Conservation (phyloP, 2,888 invertebrate species). For the Entomobrya multifasciata region DNA sequence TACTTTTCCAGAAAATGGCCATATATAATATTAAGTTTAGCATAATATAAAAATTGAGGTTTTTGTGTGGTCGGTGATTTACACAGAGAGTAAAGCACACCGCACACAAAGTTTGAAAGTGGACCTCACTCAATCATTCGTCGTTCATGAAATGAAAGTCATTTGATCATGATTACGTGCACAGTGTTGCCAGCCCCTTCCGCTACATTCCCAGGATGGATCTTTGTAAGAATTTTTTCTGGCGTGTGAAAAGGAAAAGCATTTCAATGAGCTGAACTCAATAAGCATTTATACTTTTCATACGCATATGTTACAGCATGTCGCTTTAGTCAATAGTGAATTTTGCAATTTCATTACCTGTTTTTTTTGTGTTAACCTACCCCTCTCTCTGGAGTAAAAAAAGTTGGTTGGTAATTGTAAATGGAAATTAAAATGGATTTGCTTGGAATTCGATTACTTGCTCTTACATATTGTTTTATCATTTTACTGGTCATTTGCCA, state of each 20-base stretch:
- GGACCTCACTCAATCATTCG: conserved; percentile 59
- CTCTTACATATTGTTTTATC: conserved; percentile 45
- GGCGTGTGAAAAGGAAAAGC: conserved; percentile 69
- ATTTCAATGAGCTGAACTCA: no score
- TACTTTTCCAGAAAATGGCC: background rate
- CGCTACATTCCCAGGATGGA: conserved; percentile 69
- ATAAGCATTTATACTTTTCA: background rate
- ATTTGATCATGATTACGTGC: conserved; percentile 73
- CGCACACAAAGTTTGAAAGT: no score
- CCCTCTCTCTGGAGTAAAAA: background rate
- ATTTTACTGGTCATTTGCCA: conserved; percentile 35
- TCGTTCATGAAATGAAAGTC: conserved; percentile 42
- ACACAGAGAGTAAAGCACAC: background rate
- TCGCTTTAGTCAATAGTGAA: background rate
- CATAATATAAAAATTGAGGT: no score
- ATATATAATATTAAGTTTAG: no score
- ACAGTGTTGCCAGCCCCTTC: conserved; percentile 70
- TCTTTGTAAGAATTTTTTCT: conserved; percentile 69
- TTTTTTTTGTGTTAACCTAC: conserved; percentile 13
- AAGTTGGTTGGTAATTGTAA: conserved; percentile 59
- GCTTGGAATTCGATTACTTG: conserved; percentile 66
- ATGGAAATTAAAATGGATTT: conserved; percentile 71
- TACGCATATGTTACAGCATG: background rate
- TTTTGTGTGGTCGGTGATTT: background rate
- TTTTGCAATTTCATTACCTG: no score